Conservation (phyloP, 2,113 vertebrate species). For the Saimiri boliviensis region DNA sequence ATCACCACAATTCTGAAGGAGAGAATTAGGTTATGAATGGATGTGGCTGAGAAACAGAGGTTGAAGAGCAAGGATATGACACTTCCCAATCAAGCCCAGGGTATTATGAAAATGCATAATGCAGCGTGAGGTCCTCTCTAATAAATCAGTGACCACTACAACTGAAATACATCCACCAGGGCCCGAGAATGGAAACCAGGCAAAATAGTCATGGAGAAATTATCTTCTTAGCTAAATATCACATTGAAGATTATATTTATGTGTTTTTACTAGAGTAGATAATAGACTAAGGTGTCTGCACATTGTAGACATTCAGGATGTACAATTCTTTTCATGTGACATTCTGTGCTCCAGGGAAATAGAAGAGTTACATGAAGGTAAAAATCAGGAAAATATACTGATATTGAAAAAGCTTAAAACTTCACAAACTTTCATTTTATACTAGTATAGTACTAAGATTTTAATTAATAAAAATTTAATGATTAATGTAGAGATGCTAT, state of each 20-base stretch:
- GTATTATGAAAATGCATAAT: not conserved
- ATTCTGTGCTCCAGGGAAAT: not conserved
- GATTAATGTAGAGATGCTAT: not conserved
- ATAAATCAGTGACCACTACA: not conserved
- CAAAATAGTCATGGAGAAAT: not conserved
- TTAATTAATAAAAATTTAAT: not conserved
- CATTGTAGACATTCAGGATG: not conserved
- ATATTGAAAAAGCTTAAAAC: not conserved
- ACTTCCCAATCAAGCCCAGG: not conserved
- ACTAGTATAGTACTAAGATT: not conserved
- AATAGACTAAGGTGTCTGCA: not conserved
- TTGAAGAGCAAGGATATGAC: not conserved
- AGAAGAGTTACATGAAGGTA: not conserved
- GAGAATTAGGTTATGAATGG: not conserved
- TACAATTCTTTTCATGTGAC: not conserved
- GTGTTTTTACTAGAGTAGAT: conserved; percentile 6
- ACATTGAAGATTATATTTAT: not conserved
- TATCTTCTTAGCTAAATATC: conserved; percentile 14
- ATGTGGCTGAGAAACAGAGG: not conserved
- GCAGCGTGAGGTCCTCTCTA: not conserved
- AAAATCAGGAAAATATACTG: not conserved
- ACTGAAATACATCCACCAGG: not conserved
- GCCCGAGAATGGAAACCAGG: not conserved
- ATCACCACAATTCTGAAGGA: not conserved
- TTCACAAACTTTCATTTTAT: not conserved